Base-by-base conservation (phyloP, 2,113 vertebrate species). In the Suricata suricatta region DNA sequence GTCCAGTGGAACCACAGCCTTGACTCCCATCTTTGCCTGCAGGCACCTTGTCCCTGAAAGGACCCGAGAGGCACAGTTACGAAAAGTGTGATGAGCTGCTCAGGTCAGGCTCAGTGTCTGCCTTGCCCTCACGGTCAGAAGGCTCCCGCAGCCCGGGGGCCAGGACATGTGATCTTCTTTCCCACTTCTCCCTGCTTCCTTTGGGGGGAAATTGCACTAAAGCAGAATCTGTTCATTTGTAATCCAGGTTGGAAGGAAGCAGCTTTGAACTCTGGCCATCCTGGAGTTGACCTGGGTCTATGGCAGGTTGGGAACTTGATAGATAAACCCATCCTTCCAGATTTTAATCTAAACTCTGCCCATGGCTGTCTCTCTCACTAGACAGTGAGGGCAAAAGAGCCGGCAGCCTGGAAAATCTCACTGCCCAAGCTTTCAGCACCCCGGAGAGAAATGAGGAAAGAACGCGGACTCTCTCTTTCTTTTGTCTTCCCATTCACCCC, bases 61-160 rank as follows among this genome's bases (percentile, higher is more conserved):
- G 66, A 85, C 54, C 66, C 29, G 79, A 68, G 66, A 77, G 69
- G 41, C 87, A 76, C 77, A 84, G 19, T 92, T 88, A 57, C 50
- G 35, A 74, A 50, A 94, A 88, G 74, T 77, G 64, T 96, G 91
- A 54, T 63, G 35, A 95, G 85, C 88, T 95, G 87, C 87, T 92
- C 44, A 72, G 71, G 88, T 54, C 60, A 93, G 89, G 77, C 63
- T 77, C 21, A 19, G 33, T 25, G 41, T 95, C 68, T 74, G 83
- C 27, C 72, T 92, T 47, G 84, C 86, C 52, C 17, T 95, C 47
- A 16, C 54, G 86, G 68, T 90, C 35, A 50, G 86, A 90, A 94
- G 72, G 54, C 74, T 72, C 76, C 60, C 77, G 35, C 15, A 93
- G 38, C 33, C 21, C 76, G 63, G 50, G 77, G 82, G 38, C 82